Percentiles rank a stretch among this genome's conserved stretches.
These are phyloP conservation scores for Mallateleia sp. DNA, from an alignment of 2,888 invertebrate genomes.

Conservation along the genomic window DNA sequence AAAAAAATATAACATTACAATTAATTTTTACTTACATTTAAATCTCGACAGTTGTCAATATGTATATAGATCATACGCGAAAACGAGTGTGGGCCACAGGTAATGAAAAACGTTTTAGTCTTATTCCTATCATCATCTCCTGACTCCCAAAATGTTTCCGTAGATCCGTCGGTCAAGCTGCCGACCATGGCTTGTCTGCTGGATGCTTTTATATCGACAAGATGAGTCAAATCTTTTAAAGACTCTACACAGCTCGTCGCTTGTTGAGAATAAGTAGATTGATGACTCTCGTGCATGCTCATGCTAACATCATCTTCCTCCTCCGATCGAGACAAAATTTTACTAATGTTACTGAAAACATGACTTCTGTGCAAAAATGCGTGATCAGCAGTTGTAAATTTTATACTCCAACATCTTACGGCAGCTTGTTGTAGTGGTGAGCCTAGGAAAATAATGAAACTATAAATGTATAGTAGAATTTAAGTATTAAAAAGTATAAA, in stretches of 20 bases:
- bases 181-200: conserved; percentile 98
- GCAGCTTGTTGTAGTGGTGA: conserved; percentile 97
- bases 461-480: no score
- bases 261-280: conserved; percentile 89
- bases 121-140: conserved; percentile 99
- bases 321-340: conserved; percentile 97
- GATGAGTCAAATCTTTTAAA: conserved; percentile 94
- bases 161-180: conserved; percentile 97
- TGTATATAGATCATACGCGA: conserved; percentile 96
- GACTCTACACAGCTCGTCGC: conserved; percentile 91
- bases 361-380: conserved; percentile 97
- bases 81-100: conserved; percentile 91
- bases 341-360: conserved; percentile 98
- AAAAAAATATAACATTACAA: no score
- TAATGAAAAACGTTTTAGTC: conserved; percentile 93
- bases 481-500: no score
- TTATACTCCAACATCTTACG: conserved; percentile 97
- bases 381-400: conserved; percentile 97
- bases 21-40: conserved; percentile 92
- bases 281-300: conserved; percentile 91
- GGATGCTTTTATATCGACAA: conserved; percentile 96
- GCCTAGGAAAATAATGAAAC: conserved; percentile 79
- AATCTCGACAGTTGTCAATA: conserved; percentile 98
- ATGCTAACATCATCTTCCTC: conserved; percentile 92
- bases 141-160: conserved; percentile 99